A percentile compares a stretch with the other conserved stretches of the same genome.
phyloP scores from a whole-genome alignment of 2,888 invertebrate genomes.

The Drepana falcataria region DNA sequence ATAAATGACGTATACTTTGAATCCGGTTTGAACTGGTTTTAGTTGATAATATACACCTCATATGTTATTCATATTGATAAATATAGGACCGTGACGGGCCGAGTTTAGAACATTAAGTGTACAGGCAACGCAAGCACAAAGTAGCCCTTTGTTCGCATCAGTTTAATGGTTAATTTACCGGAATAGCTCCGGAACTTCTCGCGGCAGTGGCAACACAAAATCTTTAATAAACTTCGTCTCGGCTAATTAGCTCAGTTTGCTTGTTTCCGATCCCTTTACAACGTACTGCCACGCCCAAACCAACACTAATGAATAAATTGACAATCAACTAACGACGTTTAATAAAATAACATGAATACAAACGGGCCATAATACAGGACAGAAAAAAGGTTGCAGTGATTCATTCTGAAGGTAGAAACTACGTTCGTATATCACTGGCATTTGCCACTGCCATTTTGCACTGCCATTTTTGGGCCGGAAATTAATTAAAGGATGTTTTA shows the following conservation, averaged over 20 bases:
- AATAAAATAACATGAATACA: too few relatives aligned
- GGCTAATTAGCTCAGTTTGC: constrained; percentile 22
- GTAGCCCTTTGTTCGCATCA: constrained; percentile 22
- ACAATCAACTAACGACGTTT: background rate
- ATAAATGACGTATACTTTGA: too few relatives aligned
- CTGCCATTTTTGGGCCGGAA: background rate
- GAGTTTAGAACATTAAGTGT: background rate
- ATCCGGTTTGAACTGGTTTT: too few relatives aligned
- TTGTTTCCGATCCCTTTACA: background rate
- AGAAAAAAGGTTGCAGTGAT: too few relatives aligned
- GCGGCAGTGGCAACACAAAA: constrained; percentile 21
- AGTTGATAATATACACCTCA: background rate
- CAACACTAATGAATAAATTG: background rate
- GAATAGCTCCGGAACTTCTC: constrained; percentile 27
- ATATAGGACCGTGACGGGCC: background rate
- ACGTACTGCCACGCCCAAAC: background rate
- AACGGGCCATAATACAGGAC: too few relatives aligned
- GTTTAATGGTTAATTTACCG: constrained; percentile 31
- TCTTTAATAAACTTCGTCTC: constrained; percentile 28
- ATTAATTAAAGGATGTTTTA: background rate
- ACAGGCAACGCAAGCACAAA: constrained; percentile 7
- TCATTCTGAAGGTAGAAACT: background rate
- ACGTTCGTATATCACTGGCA: background rate
- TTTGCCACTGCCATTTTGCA: background rate
- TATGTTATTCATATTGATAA: background rate